Evolutionary conservation across 2,888 invertebrate genomes (phyloP), one percentile per base, ranked within the genome.

Genomic region (Chrysolina oricalcia): DNA sequence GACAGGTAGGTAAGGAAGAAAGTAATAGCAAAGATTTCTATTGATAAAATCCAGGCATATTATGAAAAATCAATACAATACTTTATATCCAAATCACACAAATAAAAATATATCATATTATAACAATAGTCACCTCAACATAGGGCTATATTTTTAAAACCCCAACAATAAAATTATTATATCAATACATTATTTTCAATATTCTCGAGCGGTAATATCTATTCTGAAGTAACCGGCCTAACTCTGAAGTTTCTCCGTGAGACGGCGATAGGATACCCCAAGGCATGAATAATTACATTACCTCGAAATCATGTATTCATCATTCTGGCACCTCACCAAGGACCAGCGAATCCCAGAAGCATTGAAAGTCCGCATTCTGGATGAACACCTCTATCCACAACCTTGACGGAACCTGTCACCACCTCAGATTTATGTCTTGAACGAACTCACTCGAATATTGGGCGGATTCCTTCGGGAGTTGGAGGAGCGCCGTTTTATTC

Each of bases 391-490:
- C 15, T 17, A 59, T 59, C 27, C 59, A 8, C 27, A 59, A 59
- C 35, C 59, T 59, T 27, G 59, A 59, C 23, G n/a, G 27, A 35
- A n/a, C 35, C 23, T 59, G 59, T 59, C 59, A 59, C 27, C 17
- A 59, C 27, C n/a, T 59, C 59, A 59, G 27, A 59, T 59, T 59
- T 59, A 59, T 59, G 59, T 59, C n/a, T 59, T 15, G 59, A 35
- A 35, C n/a, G 59, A 59, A 59, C 59, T 15, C n/a, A 59, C 59
- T 59, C 6, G 27, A 59, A 59, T 59, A 59, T 59, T 59, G 59
- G 35, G n/a, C 8, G n/a, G 4, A 59, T 59, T 59, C 59, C 59
- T 59, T 8, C 9, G 59, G 10, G 59, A 35, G 27, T 23, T 35
- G 35, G n/a, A 59, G 35, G 35, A n/a, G 9, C 27, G 35, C 27